Evolutionary conservation across 53 echinoderm and acorn worm species (phyloP).

Genomic region (Actinopyga echinites): DNA sequence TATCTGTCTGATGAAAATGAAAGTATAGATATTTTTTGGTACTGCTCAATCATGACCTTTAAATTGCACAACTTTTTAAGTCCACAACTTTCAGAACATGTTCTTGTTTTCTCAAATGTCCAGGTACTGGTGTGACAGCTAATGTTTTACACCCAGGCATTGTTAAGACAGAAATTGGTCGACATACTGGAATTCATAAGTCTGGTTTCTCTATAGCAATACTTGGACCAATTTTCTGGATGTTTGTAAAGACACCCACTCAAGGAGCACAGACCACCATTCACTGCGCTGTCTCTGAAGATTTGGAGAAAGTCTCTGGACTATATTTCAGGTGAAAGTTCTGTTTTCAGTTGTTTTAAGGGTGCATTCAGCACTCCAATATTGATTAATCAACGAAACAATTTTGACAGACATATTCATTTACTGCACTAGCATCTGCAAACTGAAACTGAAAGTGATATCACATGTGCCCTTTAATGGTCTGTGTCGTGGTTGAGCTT

Average conservation of each 20-base stretch:
- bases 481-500: no score
- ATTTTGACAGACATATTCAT: no score
- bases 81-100: neutral
- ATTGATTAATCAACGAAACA: no score
- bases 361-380: no score
- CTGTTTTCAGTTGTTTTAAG: no score
- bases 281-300: slow-evolving; percentile 81
- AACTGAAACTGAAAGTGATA: no score
- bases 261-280: slow-evolving; percentile 92
- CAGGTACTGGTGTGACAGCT: slow-evolving; percentile 87
- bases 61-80: neutral
- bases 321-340: slow-evolving; percentile 77
- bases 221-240: slow-evolving; percentile 84
- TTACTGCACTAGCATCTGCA: no score
- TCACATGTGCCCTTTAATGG: no score
- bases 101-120: neutral
- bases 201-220: slow-evolving; percentile 78
- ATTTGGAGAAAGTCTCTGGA: slow-evolving; percentile 70
- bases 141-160: slow-evolving; percentile 91
- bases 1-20: no score
- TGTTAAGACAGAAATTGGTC: slow-evolving; percentile 78
- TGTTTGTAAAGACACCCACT: slow-evolving; percentile 81
- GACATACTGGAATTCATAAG: slow-evolving; percentile 82
- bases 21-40: no score
- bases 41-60: neutral